A percentile compares a stretch with the other conserved stretches of the same genome.
phyloP scores from a whole-genome alignment of 2,797 vertebrate species.

The Phrynocephalus guinanensis region DNA sequence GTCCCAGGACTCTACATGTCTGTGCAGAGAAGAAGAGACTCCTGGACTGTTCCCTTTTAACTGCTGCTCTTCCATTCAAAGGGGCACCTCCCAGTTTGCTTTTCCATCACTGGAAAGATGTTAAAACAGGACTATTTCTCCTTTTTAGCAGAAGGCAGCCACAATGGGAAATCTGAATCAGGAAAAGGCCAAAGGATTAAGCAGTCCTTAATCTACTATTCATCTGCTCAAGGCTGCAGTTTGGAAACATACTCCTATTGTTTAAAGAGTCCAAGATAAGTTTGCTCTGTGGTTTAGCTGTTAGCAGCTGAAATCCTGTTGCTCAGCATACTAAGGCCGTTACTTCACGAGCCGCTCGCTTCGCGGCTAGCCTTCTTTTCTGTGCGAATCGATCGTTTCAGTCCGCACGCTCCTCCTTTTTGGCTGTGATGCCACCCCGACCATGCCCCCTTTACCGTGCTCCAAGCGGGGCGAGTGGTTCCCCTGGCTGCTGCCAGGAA shows the following conservation, averaged over 20 bases:
- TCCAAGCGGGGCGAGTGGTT: too few species aligned
- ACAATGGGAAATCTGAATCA: neutral
- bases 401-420: too few species aligned
- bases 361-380: too few species aligned
- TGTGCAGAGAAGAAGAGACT: neutral
- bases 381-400: too few species aligned
- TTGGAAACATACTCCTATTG: neutral
- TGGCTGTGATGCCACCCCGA: too few species aligned
- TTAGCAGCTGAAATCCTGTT: neutral
- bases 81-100: neutral
- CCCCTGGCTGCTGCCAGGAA: too few species aligned
- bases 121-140: neutral
- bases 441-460: too few species aligned
- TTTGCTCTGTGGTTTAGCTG: neutral
- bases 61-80: constrained; percentile 1
- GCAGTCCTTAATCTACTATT: neutral
- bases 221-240: neutral
- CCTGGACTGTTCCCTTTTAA: neutral
- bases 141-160: neutral
- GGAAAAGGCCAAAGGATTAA: neutral
- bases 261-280: neutral
- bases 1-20: neutral
- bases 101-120: neutral
- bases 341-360: too few species aligned
- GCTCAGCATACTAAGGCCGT: too few species aligned